These are phyloP conservation scores for Lycocorax pyrrhopterus DNA, from an alignment of 2,113 vertebrate species.

Conservation along the genomic window DNA sequence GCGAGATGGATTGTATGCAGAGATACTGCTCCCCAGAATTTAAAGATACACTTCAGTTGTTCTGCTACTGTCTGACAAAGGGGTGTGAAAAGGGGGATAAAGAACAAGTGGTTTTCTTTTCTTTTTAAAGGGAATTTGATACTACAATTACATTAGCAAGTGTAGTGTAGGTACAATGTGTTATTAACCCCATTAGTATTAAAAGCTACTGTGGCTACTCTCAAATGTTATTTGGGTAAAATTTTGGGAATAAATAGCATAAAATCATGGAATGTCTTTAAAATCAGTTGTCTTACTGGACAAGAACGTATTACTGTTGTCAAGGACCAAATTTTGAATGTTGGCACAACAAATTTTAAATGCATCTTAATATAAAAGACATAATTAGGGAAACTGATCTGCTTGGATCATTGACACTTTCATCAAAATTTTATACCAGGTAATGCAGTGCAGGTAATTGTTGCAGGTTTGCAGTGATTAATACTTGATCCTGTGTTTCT, in stretches of 20 bases:
- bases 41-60: neutral
- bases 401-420: neutral
- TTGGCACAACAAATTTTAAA: neutral
- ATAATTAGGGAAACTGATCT: neutral
- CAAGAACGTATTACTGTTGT: rapidly evolving
- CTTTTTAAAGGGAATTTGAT: neutral
- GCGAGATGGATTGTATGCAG: neutral
- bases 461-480: neutral
- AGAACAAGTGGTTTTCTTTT: neutral
- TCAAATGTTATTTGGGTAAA: neutral
- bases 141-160: neutral
- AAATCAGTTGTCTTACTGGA: neutral
- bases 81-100: neutral
- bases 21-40: neutral
- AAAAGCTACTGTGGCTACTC: neutral
- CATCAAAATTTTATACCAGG: neutral
- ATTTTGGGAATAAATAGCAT: neutral
- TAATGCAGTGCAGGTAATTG: neutral
- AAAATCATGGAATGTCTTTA: neutral
- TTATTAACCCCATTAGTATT: neutral
- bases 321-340: neutral
- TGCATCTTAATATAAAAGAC: neutral
- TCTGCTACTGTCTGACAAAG: neutral
- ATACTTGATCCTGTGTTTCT: neutral
- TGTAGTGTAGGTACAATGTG: neutral